Evolutionary conservation across 2,888 invertebrate species (phyloP).

Genomic region (Leucophora obtusa): DNA sequence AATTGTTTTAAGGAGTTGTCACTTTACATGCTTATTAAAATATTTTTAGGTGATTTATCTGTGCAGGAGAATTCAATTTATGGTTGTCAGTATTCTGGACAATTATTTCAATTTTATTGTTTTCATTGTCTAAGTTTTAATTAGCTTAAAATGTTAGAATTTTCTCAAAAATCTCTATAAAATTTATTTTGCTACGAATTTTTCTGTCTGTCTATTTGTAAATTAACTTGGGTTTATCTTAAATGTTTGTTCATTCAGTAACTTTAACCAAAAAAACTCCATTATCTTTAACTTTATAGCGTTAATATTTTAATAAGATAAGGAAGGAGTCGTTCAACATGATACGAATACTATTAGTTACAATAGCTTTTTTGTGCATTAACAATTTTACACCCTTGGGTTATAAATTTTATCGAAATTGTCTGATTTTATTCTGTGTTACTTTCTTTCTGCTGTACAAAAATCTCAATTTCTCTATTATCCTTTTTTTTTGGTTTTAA

Average conservation of each 20-base stretch:
- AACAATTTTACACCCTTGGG: conserved; percentile 49
- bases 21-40: conserved; percentile 35
- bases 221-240: conserved; percentile 53
- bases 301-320: conserved; percentile 67
- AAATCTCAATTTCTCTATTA: conserved; percentile 48
- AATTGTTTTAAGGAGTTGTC: conserved; percentile 23
- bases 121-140: conserved; percentile 20
- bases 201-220: conserved; percentile 17
- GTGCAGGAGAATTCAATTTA: conserved; percentile 34
- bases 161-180: conserved; percentile 21
- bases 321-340: conserved; percentile 47
- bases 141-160: conserved; percentile 44
- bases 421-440: conserved; percentile 29
- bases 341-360: not conserved
- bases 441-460: conserved; percentile 22
- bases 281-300: conserved; percentile 66
- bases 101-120: conserved; percentile 40
- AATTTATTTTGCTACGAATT: conserved; percentile 7
- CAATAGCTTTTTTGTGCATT: conserved; percentile 8
- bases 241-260: conserved; percentile 53
- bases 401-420: conserved; percentile 63
- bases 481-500: conserved; percentile 42
- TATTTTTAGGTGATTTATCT: conserved; percentile 49
- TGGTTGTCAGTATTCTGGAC: conserved; percentile 45
- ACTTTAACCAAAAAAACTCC: conserved; percentile 52